Evolutionary conservation across 2,113 vertebrate genomes (phyloP).

Genomic region (Onychorhynchus coronatus): DNA sequence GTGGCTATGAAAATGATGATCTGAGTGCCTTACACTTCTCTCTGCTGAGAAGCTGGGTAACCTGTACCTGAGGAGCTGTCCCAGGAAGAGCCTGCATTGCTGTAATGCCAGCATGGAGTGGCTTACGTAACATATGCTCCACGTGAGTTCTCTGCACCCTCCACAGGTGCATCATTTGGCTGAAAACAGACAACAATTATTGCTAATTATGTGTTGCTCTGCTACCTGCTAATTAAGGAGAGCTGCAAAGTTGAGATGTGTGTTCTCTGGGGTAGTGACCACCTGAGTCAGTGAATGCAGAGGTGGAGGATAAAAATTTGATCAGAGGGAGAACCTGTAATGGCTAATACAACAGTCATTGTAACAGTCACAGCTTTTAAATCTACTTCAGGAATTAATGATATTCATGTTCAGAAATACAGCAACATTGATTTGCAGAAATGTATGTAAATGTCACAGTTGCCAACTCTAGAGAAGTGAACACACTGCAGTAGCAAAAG

Average conservation of each 20-base stretch:
- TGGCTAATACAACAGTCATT: background rate
- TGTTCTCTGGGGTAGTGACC: background rate
- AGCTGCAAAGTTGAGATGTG: background rate
- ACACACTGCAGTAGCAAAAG: background rate
- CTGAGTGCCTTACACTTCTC: background rate
- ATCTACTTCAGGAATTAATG: background rate
- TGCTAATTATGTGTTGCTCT: background rate
- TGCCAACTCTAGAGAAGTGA: background rate
- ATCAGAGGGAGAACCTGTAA: background rate
- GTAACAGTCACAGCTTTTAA: background rate
- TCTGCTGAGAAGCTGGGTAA: background rate
- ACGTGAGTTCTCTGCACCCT: background rate
- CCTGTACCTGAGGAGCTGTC: background rate
- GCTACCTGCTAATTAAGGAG: background rate
- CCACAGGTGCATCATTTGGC: background rate
- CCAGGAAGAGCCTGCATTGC: background rate
- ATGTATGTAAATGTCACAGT: background rate
- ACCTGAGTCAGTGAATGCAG: background rate
- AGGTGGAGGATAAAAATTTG: background rate
- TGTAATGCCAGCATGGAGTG: rapidly evolving
- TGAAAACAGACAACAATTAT: background rate
- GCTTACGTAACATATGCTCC: background rate
- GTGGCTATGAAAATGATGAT: background rate
- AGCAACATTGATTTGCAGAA: background rate
- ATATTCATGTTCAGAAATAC: background rate